Conservation (phyloP, 1,140 invertebrate species). For the Phymorhynchus buccinoides region DNA sequence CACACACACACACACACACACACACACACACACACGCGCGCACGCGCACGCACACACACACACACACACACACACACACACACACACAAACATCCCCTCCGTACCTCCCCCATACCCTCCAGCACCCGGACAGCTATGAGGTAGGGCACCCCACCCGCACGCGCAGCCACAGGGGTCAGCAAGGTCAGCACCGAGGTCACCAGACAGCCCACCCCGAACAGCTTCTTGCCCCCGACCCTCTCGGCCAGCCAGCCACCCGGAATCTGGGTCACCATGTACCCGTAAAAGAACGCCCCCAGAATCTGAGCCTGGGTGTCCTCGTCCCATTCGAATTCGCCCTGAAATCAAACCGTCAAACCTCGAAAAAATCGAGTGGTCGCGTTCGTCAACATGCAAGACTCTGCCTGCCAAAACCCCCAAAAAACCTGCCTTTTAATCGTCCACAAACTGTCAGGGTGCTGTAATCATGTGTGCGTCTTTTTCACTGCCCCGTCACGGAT, state of each 20-base stretch:
- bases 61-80: too few species aligned
- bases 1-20: too few species aligned
- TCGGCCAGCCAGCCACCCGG: constrained; percentile 79
- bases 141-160: constrained; percentile 77
- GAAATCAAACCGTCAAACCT: constrained; percentile 84
- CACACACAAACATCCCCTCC: neutral
- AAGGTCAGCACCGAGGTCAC: constrained; percentile 85
- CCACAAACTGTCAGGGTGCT: too few species aligned
- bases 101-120: constrained; percentile 90
- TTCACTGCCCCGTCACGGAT: too few species aligned
- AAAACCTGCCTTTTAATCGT: neutral
- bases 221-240: constrained; percentile 68
- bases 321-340: constrained; percentile 62
- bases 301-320: constrained; percentile 31
- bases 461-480: too few species aligned
- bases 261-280: constrained; percentile 81
- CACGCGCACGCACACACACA: too few species aligned
- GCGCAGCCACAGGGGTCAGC: constrained; percentile 84
- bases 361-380: neutral
- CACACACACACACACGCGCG: too few species aligned
- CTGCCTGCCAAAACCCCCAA: neutral
- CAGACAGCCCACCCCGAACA: constrained; percentile 79
- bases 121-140: constrained; percentile 85
- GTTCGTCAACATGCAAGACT: neutral
- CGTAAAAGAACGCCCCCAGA: constrained; percentile 43